These are phyloP conservation scores for Hiodon tergisus DNA, from an alignment of 2,113 vertebrate genomes.

Conservation along the genomic window DNA sequence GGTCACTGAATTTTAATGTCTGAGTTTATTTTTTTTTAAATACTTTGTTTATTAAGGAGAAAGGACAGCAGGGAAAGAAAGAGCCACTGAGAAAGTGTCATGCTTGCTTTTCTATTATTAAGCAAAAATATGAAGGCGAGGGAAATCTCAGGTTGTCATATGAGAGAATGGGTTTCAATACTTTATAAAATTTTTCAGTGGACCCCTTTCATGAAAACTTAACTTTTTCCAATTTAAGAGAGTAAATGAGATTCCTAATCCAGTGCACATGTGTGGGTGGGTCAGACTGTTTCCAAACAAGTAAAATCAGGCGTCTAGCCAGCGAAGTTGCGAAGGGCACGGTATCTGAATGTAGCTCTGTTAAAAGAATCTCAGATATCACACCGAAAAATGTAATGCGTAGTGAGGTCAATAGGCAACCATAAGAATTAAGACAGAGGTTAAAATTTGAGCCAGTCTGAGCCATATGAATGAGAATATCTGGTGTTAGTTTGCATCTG, in stretches of 20 bases:
- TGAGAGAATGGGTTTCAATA: too few relatives aligned
- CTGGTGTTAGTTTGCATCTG: neutral
- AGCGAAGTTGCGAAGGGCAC: neutral
- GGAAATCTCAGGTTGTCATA: too few relatives aligned
- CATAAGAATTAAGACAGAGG: neutral
- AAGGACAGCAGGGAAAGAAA: too few relatives aligned
- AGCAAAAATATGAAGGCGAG: too few relatives aligned
- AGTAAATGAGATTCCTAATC: neutral
- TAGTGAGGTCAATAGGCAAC: too few relatives aligned
- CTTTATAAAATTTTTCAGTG: too few relatives aligned
- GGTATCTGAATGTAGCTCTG: neutral
- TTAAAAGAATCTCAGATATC: neutral
- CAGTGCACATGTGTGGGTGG: neutral
- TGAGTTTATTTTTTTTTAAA: too few relatives aligned
- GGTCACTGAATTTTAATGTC: too few relatives aligned
- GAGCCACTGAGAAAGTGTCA: too few relatives aligned
- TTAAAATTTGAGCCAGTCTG: neutral
- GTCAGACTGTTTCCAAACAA: neutral
- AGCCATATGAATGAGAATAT: neutral
- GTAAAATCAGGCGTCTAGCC: neutral
- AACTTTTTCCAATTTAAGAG: neutral
- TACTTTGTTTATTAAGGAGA: too few relatives aligned
- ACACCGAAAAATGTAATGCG: neutral
- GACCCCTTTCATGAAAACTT: neutral
- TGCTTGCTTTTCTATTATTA: too few relatives aligned